These are phyloP conservation scores for Metellina segmentata DNA, from an alignment of 2,888 invertebrate genomes.

Conservation along the genomic window DNA sequence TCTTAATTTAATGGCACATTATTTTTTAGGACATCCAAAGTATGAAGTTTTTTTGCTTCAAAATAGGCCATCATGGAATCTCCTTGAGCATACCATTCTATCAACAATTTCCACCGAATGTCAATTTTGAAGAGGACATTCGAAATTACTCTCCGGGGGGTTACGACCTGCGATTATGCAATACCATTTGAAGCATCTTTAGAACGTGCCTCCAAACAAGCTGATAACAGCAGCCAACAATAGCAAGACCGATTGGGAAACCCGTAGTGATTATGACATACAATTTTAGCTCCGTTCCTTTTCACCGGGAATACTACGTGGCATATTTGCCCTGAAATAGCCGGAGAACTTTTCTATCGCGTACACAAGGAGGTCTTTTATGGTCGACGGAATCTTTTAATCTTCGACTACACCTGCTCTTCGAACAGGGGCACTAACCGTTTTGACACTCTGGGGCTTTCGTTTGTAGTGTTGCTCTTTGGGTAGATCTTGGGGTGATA, in stretches of 20 bases:
- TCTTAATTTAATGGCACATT: no score
- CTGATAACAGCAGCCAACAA: conserved; percentile 21
- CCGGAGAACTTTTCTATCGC: not conserved
- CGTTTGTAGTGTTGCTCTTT: not conserved
- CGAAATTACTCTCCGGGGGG: not conserved
- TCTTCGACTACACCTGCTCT: conserved; percentile 66
- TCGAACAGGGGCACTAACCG: conserved; percentile 19
- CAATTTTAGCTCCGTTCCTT: conserved; percentile 43
- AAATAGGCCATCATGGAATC: no score
- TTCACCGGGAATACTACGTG: not conserved
- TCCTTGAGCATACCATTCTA: no score
- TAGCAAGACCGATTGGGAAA: not conserved
- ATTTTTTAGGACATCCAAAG: no score
- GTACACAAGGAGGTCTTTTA: conserved; percentile 58
- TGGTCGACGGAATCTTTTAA: conserved; percentile 70
- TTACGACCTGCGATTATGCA: not conserved
- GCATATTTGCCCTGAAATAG: conserved; percentile 68
- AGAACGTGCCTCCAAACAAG: not conserved
- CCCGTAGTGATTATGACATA: not conserved
- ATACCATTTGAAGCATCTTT: not conserved
- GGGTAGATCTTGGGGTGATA: conserved; percentile 13
- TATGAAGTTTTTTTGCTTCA: no score
- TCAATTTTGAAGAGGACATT: no score
- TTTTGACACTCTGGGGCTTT: conserved; percentile 49
- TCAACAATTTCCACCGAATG: no score